Evolutionary conservation across 2,888 invertebrate species (phyloP).

Genomic region (Dryobota labecula): DNA sequence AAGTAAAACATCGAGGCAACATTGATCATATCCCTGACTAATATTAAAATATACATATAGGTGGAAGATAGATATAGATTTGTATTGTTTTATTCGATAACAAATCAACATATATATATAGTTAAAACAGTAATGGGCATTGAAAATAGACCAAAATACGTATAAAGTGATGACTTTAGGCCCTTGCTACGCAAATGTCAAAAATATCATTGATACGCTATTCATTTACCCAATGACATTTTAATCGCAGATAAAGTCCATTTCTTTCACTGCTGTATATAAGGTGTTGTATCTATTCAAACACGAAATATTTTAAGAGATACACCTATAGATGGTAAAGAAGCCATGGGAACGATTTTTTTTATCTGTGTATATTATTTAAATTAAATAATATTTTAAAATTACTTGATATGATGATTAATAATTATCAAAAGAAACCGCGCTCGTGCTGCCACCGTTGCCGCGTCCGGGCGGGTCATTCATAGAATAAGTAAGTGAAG

Average conservation of each 20-base stretch:
- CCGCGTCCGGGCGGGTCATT: too few relatives aligned
- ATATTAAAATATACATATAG: not conserved
- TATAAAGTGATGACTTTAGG: not conserved
- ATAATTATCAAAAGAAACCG: too few relatives aligned
- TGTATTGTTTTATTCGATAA: not conserved
- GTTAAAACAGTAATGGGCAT: not conserved
- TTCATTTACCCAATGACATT: slow-evolving; percentile 51
- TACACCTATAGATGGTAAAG: too few relatives aligned
- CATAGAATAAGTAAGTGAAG: too few relatives aligned
- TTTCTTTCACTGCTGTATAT: too few relatives aligned
- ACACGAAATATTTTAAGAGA: too few relatives aligned
- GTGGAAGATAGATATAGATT: not conserved
- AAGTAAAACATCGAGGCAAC: not conserved
- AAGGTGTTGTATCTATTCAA: too few relatives aligned
- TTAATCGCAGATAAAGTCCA: slow-evolving; percentile 11
- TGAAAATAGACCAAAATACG: not conserved
- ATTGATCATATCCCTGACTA: not conserved
- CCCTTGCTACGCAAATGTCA: slow-evolving; percentile 46
- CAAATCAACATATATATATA: not conserved
- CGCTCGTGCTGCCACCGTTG: too few relatives aligned
- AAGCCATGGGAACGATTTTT: too few relatives aligned
- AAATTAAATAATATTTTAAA: too few relatives aligned
- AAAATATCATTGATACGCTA: slow-evolving; percentile 22
- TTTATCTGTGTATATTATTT: too few relatives aligned
- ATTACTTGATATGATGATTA: too few relatives aligned